These are phyloP conservation scores for Cataglyphis altisquamis DNA, from an alignment of 2,888 invertebrate species.

Conservation along the genomic window DNA sequence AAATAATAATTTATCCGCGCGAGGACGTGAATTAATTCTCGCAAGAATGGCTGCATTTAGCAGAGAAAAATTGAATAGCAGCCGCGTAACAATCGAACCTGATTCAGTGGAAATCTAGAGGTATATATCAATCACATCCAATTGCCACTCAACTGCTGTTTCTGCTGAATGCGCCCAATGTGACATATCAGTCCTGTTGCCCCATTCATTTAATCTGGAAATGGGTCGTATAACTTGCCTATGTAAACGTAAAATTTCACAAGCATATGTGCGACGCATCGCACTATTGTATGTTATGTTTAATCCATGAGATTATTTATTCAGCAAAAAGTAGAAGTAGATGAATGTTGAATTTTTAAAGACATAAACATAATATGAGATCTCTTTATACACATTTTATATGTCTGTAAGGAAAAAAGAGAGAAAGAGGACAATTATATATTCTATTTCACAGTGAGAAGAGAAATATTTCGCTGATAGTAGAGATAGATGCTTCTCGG, in stretches of 20 bases:
- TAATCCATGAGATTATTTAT: conserved; percentile 5
- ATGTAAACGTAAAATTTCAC: conserved; percentile 39
- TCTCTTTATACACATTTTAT: not conserved
- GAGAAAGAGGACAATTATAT: not conserved
- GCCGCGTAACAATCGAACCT: conserved; percentile 51
- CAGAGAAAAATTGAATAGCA: conserved; percentile 49
- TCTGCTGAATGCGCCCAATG: conserved; percentile 49
- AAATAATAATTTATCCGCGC: conserved; percentile 38
- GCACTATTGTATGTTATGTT: not conserved
- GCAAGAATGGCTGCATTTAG: conserved; percentile 51
- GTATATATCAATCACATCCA: conserved; percentile 56
- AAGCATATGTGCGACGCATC: not conserved
- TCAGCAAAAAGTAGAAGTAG: not conserved
- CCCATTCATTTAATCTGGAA: conserved; percentile 50
- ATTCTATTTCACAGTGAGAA: not conserved
- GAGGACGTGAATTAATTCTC: conserved; percentile 31
- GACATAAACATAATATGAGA: not conserved
- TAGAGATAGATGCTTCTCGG: not conserved
- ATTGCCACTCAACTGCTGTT: conserved; percentile 52
- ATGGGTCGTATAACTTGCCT: conserved; percentile 45
- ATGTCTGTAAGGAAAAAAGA: not conserved
- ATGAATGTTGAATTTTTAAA: not conserved
- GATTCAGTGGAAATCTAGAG: conserved; percentile 53
- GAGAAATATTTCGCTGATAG: conserved; percentile 3
- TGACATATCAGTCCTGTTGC: conserved; percentile 52